Percentiles rank a stretch among this genome's conserved stretches.
Conservation (phyloP, 2,797 vertebrate genomes). For the Triplophysa yarkandensis region DNA sequence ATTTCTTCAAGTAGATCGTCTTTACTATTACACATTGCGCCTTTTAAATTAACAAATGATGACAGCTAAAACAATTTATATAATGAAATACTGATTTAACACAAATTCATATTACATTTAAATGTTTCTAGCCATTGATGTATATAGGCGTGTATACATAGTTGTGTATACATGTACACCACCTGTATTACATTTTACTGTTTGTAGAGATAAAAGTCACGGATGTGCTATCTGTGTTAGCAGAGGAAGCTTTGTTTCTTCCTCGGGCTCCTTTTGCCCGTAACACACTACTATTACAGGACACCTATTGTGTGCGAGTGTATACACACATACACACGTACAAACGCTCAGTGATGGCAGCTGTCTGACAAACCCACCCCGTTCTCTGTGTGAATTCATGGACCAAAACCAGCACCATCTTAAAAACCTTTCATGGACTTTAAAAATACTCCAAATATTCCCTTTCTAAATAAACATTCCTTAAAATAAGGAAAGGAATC, state of each 20-base stretch:
- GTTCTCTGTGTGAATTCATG: conserved; percentile 53
- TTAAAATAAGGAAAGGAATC: conserved; percentile 73
- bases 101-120: background rate
- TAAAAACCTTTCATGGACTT: conserved; percentile 67
- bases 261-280: conserved; percentile 37
- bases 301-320: conserved; percentile 29
- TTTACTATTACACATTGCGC: no score
- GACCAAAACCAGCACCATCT: conserved; percentile 58
- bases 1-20: no score
- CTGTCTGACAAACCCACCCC: conserved; percentile 49
- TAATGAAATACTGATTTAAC: background rate
- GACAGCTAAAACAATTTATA: background rate
- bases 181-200: conserved; percentile 28
- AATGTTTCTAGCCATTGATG: background rate
- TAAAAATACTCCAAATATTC: conserved; percentile 76
- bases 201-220: conserved; percentile 49
- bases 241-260: conserved; percentile 46
- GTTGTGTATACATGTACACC: conserved; percentile 6
- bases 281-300: conserved; percentile 45
- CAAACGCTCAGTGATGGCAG: conserved; percentile 40
- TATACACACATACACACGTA: conserved; percentile 13
- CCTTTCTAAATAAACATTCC: conserved; percentile 74
- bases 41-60: no score
- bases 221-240: conserved; percentile 48
- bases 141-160: conserved; percentile 5